Base-by-base conservation (phyloP, 2,113 vertebrate genomes). In the Zootoca vivipara region DNA sequence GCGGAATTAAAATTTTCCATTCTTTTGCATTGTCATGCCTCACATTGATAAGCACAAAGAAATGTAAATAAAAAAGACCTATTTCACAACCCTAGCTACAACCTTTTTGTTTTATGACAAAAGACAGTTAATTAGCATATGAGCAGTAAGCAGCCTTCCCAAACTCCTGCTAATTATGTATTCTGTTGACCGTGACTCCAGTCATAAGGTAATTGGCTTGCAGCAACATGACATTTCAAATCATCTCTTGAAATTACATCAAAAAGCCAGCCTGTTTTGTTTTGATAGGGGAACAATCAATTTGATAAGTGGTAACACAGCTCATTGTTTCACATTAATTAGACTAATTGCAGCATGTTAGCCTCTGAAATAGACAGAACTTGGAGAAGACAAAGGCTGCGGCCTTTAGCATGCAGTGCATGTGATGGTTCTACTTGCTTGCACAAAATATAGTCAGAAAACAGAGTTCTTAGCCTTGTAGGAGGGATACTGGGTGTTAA, bases 261-360 rank as follows among this genome's bases (percentile, higher is more conserved):
- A 97, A 98, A 97, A 97, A 97, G 96, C 96, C 96, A 96, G 97
- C 96, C 96, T 97, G 97, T 97, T 97, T 97, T 98, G 97, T 97
- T 98, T 98, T 97, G 97, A 98, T 98, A 97, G 97, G 97, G 97
- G 97, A 98, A 98, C 98, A 98, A 98, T 98, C 98, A 98, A 98
- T 98, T 98, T 98, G 97, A 98, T 98, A 98, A 98, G 97, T 98
- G 98, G 97, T 98, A 98, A 97, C 97, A 97, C 97, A 96, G 97
- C 97, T 98, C 97, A 98, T 98, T 98, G 98, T 98, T 97, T 98
- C 97, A 96, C 97, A 98, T 98, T 98, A 98, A 98, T 98, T 98
- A 98, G 97, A 97, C 97, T 98, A 98, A 98, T 98, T 98, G 98
- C 97, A 93, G 95, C 95, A 94, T 96, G 97, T 98, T 98, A 96